Evolutionary conservation across 2,888 invertebrate species (phyloP).

Genomic region (Drosophila anomelani): DNA sequence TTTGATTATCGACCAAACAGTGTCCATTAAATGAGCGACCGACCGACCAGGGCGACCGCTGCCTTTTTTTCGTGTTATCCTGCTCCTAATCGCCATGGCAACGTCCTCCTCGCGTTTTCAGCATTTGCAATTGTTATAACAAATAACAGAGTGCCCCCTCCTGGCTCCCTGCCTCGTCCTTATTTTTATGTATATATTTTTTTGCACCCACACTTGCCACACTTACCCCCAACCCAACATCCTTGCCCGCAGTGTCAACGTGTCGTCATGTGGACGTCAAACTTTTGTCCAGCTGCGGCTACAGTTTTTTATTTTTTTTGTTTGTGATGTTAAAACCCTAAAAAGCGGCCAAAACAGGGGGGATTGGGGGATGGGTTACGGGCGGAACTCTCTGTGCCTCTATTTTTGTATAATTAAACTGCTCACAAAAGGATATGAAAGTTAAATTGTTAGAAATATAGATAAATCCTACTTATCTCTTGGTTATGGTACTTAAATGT

Average conservation of each 20-base stretch:
- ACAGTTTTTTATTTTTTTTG: slow-evolving; percentile 16
- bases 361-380: neutral
- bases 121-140: slow-evolving; percentile 72
- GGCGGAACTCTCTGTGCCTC: slow-evolving; percentile 14
- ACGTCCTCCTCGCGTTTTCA: slow-evolving; percentile 53
- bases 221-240: slow-evolving; percentile 4
- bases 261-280: slow-evolving; percentile 78
- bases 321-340: slow-evolving; percentile 14
- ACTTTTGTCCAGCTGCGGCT: slow-evolving; percentile 78
- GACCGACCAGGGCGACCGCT: slow-evolving; percentile 53
- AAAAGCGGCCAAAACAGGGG: neutral
- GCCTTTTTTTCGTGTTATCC: slow-evolving; percentile 33
- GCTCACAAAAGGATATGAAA: slow-evolving; percentile 16
- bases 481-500: neutral
- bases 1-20: slow-evolving; percentile 84
- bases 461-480: neutral
- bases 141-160: slow-evolving; percentile 62
- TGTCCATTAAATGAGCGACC: slow-evolving; percentile 80
- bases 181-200: slow-evolving; percentile 5
- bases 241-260: slow-evolving; percentile 50
- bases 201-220: slow-evolving; percentile 5
- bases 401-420: slow-evolving; percentile 59
- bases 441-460: neutral
- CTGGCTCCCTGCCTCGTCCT: neutral
- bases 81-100: slow-evolving; percentile 31